phyloP scores from a whole-genome alignment of 2,797 vertebrate genomes.

The Rhynchotus rufescens region DNA sequence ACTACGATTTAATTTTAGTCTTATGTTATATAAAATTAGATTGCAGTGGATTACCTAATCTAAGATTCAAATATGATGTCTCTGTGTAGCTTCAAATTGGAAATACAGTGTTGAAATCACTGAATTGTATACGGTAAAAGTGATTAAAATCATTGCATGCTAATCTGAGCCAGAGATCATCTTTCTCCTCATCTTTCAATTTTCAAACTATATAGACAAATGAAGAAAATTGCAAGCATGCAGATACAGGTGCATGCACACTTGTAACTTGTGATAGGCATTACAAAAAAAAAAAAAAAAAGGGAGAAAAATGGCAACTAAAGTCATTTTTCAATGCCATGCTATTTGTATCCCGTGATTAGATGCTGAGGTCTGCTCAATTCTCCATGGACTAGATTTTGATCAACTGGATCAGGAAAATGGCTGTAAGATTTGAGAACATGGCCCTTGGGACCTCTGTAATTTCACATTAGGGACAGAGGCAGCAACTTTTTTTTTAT shows the following conservation, averaged over 20 bases:
- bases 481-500: background rate
- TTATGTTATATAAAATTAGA: too few relatives aligned
- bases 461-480: background rate
- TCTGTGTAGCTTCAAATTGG: background rate
- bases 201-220: background rate
- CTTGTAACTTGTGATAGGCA: background rate
- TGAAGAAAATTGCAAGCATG: background rate
- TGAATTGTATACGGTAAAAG: background rate
- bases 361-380: background rate
- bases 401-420: background rate
- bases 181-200: background rate
- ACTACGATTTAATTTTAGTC: background rate
- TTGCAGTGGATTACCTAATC: background rate
- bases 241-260: accelerated
- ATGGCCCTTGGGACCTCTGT: background rate
- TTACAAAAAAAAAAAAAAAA: background rate
- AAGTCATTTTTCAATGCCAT: background rate
- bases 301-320: background rate
- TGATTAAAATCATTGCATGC: background rate
- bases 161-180: background rate
- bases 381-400: background rate
- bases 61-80: background rate
- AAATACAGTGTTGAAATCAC: background rate
- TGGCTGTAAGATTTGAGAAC: background rate
- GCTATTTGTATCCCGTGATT: background rate